phyloP scores from a whole-genome alignment of 2,797 vertebrate species.

The Mustela erminea region DNA sequence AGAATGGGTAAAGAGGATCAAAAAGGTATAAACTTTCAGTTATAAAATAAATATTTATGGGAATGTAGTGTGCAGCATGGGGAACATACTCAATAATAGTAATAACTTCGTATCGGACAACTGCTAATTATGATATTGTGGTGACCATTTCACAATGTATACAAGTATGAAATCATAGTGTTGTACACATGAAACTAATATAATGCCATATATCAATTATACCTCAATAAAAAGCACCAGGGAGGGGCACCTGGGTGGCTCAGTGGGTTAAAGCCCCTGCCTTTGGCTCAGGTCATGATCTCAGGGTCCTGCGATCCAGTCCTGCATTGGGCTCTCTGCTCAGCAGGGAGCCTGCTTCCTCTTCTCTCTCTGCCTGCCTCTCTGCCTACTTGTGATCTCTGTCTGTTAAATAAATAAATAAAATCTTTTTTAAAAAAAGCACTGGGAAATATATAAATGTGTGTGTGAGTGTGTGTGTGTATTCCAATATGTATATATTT shows the following conservation, averaged over 20 bases:
- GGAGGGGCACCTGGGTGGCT: no score
- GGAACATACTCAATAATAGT: background rate
- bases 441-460: background rate
- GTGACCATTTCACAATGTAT: background rate
- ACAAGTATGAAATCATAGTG: background rate
- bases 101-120: background rate
- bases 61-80: background rate
- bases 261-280: no score
- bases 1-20: background rate
- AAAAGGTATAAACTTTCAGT: background rate
- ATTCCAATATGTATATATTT: background rate
- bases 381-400: no score
- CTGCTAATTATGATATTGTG: background rate
- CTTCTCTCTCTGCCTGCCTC: no score
- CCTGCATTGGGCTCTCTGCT: no score
- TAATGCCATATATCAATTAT: background rate
- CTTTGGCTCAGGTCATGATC: no score
- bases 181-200: background rate
- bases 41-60: background rate
- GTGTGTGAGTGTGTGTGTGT: background rate
- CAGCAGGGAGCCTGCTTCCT: no score
- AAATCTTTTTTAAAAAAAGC: background rate
- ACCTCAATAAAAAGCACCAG: background rate
- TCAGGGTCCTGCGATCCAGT: no score
- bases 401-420: no score